Conservation (phyloP, 2,797 vertebrate genomes). For the Bradypodion ventrale region DNA sequence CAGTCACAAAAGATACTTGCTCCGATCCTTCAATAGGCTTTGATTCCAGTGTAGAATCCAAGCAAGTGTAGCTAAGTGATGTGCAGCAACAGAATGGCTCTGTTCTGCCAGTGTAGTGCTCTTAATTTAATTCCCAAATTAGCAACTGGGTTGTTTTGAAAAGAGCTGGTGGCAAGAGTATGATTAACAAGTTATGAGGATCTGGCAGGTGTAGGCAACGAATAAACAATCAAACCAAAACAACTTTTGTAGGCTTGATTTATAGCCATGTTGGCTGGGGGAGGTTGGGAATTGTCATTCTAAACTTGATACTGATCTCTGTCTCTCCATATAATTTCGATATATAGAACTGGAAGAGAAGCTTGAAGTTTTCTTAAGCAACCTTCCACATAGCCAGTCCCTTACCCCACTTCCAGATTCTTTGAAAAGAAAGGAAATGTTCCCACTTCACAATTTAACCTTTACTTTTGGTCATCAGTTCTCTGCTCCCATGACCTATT, state of each 20-base stretch:
- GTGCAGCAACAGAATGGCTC: not conserved
- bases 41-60: not conserved
- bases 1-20: not conserved
- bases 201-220: not conserved
- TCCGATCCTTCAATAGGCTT: not conserved
- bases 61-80: not conserved
- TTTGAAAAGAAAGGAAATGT: constrained; percentile 17
- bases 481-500: constrained; percentile 57
- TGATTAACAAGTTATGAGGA: not conserved
- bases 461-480: constrained; percentile 54
- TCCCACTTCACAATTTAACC: constrained; percentile 8
- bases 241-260: too few species aligned
- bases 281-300: not conserved
- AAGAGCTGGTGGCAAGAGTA: not conserved
- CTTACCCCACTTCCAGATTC: not conserved
- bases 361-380: not conserved
- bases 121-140: not conserved
- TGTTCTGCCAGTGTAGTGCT: not conserved
- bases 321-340: not conserved
- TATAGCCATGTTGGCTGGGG: not conserved
- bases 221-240: not conserved
- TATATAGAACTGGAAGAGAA: not conserved
- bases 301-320: not conserved
- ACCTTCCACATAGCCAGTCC: not conserved
- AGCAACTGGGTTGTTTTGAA: not conserved